Evolutionary conservation across 2,888 invertebrate genomes (phyloP), one percentile per base, ranked within the genome.

Genomic region (Sinopyrophorus schimmeli): DNA sequence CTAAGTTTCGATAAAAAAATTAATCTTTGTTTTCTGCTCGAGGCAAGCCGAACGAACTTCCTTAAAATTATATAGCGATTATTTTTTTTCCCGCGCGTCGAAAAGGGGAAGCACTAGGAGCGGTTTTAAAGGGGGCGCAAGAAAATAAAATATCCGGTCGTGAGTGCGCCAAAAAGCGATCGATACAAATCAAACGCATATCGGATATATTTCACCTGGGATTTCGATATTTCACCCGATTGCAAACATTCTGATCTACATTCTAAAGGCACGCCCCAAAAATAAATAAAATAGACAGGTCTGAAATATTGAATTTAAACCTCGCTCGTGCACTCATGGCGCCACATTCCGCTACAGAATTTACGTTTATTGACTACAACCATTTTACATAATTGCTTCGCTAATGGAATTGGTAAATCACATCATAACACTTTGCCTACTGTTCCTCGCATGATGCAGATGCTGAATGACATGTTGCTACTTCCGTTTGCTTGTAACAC

Each of bases 371-470:
- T 61, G 62, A 64, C 61, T 63, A 54, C 60, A 53, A 59, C 54
- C 60, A 61, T 63, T 66, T 66, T 64, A 60, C 63, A 62, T 64
- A 66, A 64, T 64, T 66, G 63, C 57, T 57, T 51, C 54, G 54
- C 59, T 64, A 65, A 65, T 64, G 63, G 62, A 64, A 63, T 62
- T 62, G 62, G 59, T 59, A 59, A 65, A 64, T 64, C 62, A 60
- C 59, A 55, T 43, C 49, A 47, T 53, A 48, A 48, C 35, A 40
- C 35, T 48, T 41, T 35, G 21, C 37, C 35, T 18, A 31, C 44
- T 37, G 16, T 27, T 28, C 32, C 38, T 15, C 11, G 26, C 26
- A 12, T 30, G 16, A 15, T 42, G 14, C 32, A 34, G 35, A 15
- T 35, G 32, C 20, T 12, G 2, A 26, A 21, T 35, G 35, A 35